Base-by-base conservation (phyloP, 2,113 vertebrate species). In the Paralichthys olivaceus region DNA sequence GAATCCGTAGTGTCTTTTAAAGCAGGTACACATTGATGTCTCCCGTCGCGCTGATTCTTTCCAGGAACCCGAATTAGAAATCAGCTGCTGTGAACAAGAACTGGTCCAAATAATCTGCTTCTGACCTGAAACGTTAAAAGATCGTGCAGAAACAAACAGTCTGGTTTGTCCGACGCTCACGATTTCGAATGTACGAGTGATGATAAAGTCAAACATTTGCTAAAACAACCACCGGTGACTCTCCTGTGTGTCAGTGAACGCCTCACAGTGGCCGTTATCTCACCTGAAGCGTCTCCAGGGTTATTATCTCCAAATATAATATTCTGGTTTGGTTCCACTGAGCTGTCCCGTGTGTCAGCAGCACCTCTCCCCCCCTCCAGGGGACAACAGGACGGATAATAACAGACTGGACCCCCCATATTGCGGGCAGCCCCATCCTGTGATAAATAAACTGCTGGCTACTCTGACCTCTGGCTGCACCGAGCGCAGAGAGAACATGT, bases 371-470 rank as follows among this genome's bases (percentile, higher is more conserved):
- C 23, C 64, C 45, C 75, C 78, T 78, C 49, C 43, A 32, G 83
- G 70, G 80, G 80, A 78, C 79, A 74, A 43, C 66, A 53, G 85
- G 72, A 84, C 22, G 19, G 72, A 69, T 58, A 0, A 65, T 71
- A 79, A 82, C 87, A 87, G 87, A 88, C 85, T 83, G 85, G 76
- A 22, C 75, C 80, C 77, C 75, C 72, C 73, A 70, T 79, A 60
- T 80, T 84, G 64, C 61, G 34, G 76, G 20, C 32, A 13, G 32
- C 69, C 64, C 64, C 54, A 59, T 73, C 78, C 60, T 47, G 45
- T 22, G 56, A 80, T 85, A 85, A 91, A 90, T 89, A 86, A 91
- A 82, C 86, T 87, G 80, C 81, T 73, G 88, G 84, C 82, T 88
- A 64, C 60, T 84, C 68, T 90, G 88, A 92, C 93, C 91, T 91